Conservation (phyloP, 2,797 vertebrate genomes). For the Intellagama lesueurii region DNA sequence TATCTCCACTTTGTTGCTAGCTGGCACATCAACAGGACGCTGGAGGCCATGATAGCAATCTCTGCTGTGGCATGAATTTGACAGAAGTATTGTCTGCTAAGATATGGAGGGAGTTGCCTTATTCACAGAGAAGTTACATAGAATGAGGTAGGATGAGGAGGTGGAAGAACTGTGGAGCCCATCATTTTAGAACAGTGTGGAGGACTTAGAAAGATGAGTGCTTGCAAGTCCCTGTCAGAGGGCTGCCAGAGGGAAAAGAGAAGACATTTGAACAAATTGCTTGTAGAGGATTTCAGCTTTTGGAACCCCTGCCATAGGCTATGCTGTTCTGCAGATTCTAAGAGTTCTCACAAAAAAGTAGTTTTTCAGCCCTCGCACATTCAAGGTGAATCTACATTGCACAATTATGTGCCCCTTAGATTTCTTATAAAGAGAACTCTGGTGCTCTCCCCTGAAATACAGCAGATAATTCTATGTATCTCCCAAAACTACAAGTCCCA, state of each 20-base stretch:
- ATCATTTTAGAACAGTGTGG: too few relatives aligned
- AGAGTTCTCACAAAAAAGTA: too few relatives aligned
- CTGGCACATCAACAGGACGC: rapidly evolving
- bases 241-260: neutral
- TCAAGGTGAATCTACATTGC: too few relatives aligned
- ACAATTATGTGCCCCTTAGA: too few relatives aligned
- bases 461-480: too few relatives aligned
- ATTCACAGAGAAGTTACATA: neutral
- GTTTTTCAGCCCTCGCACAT: too few relatives aligned
- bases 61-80: rapidly evolving
- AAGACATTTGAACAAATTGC: neutral
- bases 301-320: too few relatives aligned
- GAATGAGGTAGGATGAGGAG: neutral
- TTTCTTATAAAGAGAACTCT: too few relatives aligned
- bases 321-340: too few relatives aligned
- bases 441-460: too few relatives aligned
- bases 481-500: too few relatives aligned
- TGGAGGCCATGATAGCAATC: rapidly evolving
- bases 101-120: neutral
- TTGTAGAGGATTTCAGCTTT: too few relatives aligned
- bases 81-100: rapidly evolving
- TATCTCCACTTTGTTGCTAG: neutral
- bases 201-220: neutral
- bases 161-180: neutral
- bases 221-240: neutral